Base-by-base conservation (phyloP, 2,797 vertebrate genomes). In the Carapus acus region DNA sequence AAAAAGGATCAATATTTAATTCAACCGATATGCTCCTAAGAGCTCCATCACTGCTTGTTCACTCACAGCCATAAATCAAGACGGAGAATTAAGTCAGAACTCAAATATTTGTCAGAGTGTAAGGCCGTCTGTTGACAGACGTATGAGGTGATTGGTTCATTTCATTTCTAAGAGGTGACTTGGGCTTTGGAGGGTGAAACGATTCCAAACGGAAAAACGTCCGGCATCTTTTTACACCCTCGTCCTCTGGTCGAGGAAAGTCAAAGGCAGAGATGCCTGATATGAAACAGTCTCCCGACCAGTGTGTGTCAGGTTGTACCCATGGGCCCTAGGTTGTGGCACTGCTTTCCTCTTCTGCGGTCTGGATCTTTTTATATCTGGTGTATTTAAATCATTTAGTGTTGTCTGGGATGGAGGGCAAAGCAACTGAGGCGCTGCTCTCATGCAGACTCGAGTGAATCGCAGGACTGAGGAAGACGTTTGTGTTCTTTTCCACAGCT, bases 341-440 rank as follows among this genome's bases (percentile, higher is more conserved):
- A 47, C 56, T 73, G 49, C 57, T 69, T 75, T 66, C 33, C 24
- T 54, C 54, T 67, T 58, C 20, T 57, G 11, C 69, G 43, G 34
- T 65, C 65, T 62, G 58, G 52, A 70, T 79, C 68, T 79, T 80
- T 77, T 82, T 83, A 74, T 82, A 81, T 80, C 76, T 66, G n/a
- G 61, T 71, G 73, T 74, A 47, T 81, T 74, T 85, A 75, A 79
- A 83, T 83, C 65, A 85, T 86, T 87, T 76, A 83, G 71, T 67
- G 53, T 65, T 59, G 63, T 78, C 67, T 4, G 44, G 61, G 62
- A 37, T 27, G 43, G 45, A 67, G 65, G 73, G 73, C 58, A 54
- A 54, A 63, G 76, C 65, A 48, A 49, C 16, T 3, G 52, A 73
- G 52, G 54, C 77, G 76, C 77, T 71, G 73, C 71, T 67, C 76